Base-by-base conservation (phyloP, 2,888 invertebrate genomes). In the Xiphydria camelus region DNA sequence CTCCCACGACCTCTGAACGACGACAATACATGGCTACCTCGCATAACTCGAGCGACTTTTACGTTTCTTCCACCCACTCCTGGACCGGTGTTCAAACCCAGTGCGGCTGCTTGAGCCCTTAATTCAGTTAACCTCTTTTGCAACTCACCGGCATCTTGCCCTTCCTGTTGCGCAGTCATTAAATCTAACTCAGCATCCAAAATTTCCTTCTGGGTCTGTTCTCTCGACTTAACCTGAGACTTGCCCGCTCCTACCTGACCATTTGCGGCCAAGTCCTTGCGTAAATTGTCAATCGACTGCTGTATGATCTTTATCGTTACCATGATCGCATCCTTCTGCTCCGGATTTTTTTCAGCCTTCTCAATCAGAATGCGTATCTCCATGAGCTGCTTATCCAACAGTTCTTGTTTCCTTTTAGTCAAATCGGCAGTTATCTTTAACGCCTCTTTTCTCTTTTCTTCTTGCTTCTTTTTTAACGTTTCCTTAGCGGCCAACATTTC, bases 161-260 rank as follows among this genome's bases (percentile, higher is more conserved):
- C 94, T 67, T 88, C 88, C 74, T 87, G 91, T 66, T 94, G 91
- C 58, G 91, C 91, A 1, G 89, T 90, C 63, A 94, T 91, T 53
- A 95, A 79, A 70, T 96, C 95, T 65, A 95, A 75, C 69, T 96
- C 95, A 1, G 92, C 89, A 68, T 95, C 95, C 6, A 95, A 79
- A 38, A 95, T 85, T 66, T 94, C 94, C 64, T 90, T 91, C 70
- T 93, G 90, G 0, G 90, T 86, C 64, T 91, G 90, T 64, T 90
- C 89, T 54, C 87, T 83, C 1, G 86, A 86, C 64, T 87, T 88
- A 18, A 80, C 79, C 42, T 78, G 72, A 12, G 71, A 65, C 29
- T 43, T 29, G 47, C 31, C 47, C 15, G 77, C 75, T 51, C 77
- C 68, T 47, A 79, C 77, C 54, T 73, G 70, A 3, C 78, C 75